Evolutionary conservation across 2,113 vertebrate species (phyloP).

Genomic region (Lagenorhynchus albirostris): DNA sequence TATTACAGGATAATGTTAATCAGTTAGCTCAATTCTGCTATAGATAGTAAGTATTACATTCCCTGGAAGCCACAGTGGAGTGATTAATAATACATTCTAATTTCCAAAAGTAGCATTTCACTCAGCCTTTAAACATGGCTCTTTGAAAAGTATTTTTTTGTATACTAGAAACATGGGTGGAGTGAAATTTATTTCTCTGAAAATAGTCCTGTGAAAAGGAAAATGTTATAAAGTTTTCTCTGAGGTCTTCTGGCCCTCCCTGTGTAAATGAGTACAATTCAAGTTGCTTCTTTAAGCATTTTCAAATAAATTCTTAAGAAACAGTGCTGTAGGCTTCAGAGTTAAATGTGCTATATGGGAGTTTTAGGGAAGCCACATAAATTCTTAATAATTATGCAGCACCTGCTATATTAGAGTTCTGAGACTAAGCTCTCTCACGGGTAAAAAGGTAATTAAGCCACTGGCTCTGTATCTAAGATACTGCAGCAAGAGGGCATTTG

Average conservation of each 20-base stretch:
- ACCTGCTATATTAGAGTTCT: neutral
- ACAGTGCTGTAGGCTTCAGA: neutral
- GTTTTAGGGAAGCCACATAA: neutral
- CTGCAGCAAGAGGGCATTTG: neutral
- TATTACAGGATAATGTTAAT: slow-evolving; percentile 49
- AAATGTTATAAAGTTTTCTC: neutral
- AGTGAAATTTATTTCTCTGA: neutral
- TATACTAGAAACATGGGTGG: neutral
- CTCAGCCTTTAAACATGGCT: slow-evolving; percentile 1
- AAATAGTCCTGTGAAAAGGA: neutral
- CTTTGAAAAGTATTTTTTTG: neutral
- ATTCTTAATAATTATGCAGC: neutral
- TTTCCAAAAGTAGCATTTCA: slow-evolving; percentile 54
- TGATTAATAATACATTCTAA: slow-evolving; percentile 67
- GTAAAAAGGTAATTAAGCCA: neutral
- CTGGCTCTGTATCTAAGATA: neutral
- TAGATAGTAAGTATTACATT: slow-evolving; percentile 63
- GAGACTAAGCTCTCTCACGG: neutral
- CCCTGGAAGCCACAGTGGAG: neutral
- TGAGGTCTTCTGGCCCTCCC: neutral
- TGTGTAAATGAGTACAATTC: neutral
- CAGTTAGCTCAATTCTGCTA: slow-evolving; percentile 63
- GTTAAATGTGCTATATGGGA: neutral
- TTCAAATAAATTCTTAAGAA: neutral
- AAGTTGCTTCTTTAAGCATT: neutral